phyloP scores from a whole-genome alignment of 2,113 vertebrate species.

The Perccottus glenii region DNA sequence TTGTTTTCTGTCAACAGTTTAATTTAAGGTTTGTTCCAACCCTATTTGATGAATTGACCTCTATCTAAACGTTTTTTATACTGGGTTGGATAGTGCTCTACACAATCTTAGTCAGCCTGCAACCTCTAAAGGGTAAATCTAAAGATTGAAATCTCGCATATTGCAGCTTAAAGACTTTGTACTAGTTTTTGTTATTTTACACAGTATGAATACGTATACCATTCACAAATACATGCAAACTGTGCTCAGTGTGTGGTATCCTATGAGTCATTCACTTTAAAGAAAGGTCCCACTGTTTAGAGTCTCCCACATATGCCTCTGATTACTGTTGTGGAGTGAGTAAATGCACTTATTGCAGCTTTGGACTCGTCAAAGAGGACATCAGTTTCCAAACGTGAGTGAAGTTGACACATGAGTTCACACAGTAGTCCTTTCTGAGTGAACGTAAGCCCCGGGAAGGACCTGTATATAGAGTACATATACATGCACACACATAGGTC shows the following conservation, averaged over 20 bases:
- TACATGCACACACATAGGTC: conserved; percentile 17
- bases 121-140: too few species aligned
- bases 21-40: too few species aligned
- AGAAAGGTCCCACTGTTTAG: conserved; percentile 26
- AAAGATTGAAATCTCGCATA: too few species aligned
- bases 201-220: neutral
- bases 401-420: conserved; percentile 1
- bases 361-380: conserved; percentile 11
- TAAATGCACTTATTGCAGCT: conserved; percentile 50
- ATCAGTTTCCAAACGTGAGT: conserved; percentile 15
- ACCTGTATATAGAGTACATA: neutral
- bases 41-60: too few species aligned
- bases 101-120: too few species aligned
- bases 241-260: neutral
- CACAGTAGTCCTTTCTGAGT: conserved; percentile 1
- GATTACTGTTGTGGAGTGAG: conserved; percentile 25
- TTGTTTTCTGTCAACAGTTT: too few species aligned
- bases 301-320: conserved; percentile 24
- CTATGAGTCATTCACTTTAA: conserved; percentile 17
- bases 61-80: too few species aligned
- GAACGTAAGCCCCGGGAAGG: neutral
- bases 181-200: too few species aligned
- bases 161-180: too few species aligned
- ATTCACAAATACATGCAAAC: conserved; percentile 8
- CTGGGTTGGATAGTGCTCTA: too few species aligned